Evolutionary conservation across 2,888 invertebrate species (phyloP), one percentile per base, ranked within the genome.

Genomic region (Melipona beecheii): DNA sequence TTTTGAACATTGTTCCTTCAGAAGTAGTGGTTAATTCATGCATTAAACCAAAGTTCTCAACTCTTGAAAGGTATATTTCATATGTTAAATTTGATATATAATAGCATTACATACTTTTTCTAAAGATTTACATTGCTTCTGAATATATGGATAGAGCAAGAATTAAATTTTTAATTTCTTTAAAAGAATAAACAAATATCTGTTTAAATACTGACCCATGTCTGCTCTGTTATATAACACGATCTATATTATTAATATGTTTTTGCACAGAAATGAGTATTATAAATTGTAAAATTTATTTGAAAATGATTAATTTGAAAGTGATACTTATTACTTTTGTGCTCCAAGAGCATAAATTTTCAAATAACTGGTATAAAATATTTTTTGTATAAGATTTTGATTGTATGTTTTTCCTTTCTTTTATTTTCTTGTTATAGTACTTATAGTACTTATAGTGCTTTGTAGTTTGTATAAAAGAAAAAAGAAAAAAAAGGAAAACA

Each of bases 351-450:
- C 56, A 64, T 84, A 79, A 64, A 74, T 84, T 74, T 83, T 78
- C 75, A 83, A 82, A 86, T 65, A 21, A 78, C 70, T 54, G 60
- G 68, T 89, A 89, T 79, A 83, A 89, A 86, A 87, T 85, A 86
- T 79, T 43, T 80, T 78, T 62, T 75, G 58, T 76, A 69, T 50
- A 78, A 65, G 66, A 79, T 86, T 86, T 88, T 85, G 84, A 86
- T 88, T 83, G 69, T 65, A 81, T 52, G 66, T 83, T 69, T 74
- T 70, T 84, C 27, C 64, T n/a, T 36, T 17, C 62, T 71, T 60
- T 69, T 64, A 19, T 24, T 70, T 58, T 9, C 72, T 81, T 56
- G 71, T 84, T 69, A 73, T 66, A 43, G 27, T 27, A 27, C 73
- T 65, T 81, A 80, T 31, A 81, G 66, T 86, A 86, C 73, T 78